Base-by-base conservation (phyloP, 23 tunicate species). In the Corella eumyota region DNA sequence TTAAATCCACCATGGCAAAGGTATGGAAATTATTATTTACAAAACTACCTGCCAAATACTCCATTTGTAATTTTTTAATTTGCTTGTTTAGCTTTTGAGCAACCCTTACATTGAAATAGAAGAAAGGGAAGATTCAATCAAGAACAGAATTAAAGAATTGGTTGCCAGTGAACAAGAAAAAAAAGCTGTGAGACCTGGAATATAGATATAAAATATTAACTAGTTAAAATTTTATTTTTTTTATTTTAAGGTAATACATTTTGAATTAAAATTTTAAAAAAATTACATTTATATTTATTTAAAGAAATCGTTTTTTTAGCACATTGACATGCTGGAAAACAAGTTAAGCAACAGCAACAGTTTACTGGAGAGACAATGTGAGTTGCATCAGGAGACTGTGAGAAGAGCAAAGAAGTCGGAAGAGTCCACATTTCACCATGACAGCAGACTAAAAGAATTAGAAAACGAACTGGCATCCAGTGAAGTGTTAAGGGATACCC, bases 361-460 rank as follows among this genome's bases (percentile, higher is more conserved):
- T 30, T 74, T 81, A 31, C 59, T 90, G 57, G 85, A 90, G 56
- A 56, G 74, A 48, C 97, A 90, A 40, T 77, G 85, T 46, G 97
- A 81, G 53, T 46, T 90, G 65, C 79, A 90, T 64, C 91, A 81
- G 15, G 80, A 90, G 50, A 73, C 92, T 30, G 48, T 90, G 6
- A 64, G 85, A 32, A 49, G 85, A 37, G 86, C 85, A 4, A 90
- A 85, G 53, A 56, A 61, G 17, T 84, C 80, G 47, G 97, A 90
- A 53, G 48, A 67, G 7, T 75, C 54, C 46, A 71, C 60, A 20
- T 50, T 36, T 33, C 84, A 81, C 30, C 50, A 72, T 6, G 85
- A 90, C 20, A 56, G 25, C 45, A 68, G 69, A 36, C 61, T 90
- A 27, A 68, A 59, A 46, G 78, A 81, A 32, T 61, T 90, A 37